Base-by-base conservation (phyloP, 2,797 vertebrate genomes). In the Hylomyscus alleni region DNA sequence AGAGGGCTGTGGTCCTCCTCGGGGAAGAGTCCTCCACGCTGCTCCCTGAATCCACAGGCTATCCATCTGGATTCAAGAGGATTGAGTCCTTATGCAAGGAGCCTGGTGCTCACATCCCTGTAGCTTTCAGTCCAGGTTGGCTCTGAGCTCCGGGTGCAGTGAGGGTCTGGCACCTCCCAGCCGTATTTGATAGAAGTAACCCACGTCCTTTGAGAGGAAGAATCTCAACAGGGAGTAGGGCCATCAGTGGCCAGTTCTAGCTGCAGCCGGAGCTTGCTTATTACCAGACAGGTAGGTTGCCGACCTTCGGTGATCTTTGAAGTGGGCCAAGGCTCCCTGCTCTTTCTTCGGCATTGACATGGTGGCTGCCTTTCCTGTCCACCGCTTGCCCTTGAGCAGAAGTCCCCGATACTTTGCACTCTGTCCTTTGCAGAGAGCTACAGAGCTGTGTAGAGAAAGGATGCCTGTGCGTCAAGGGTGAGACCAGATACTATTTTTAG, bases 401-500 rank as follows among this genome's bases (percentile, higher is more conserved):
- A 89, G 37, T 73, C 54, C 20, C 81, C 29, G 58, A 67, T 54
- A 3, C 37, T 50, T 47, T 89, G 58, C n/a, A 54, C 15, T 44
- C 22, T 19, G 40, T 37, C 65, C 10, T 88, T 93, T 73, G 69
- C 47, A 89, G 72, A 34, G 50, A 65, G 0, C 22, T 11, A 34
- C 14, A 34, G 54, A 44, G 54, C 85, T 90, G 10, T n/a, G 44
- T 76, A 52, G 93, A 83, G 85, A 85, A 76, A 81, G 78, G 62
- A 72, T 4, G 8, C 72, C 60, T 37, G 17, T 3, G 44, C 29
- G 69, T 29, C 72, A 52, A 69, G 80, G 40, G 44, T 67, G 76
- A 22, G 82, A 5, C 69, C 73, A 77, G 84, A 31, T 14, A 76
- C 31, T 97, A 76, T 93, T 94, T 96, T 96, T 91, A 94, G 94